phyloP scores from a whole-genome alignment of 2,888 invertebrate species.

The Pheosia tremula region DNA sequence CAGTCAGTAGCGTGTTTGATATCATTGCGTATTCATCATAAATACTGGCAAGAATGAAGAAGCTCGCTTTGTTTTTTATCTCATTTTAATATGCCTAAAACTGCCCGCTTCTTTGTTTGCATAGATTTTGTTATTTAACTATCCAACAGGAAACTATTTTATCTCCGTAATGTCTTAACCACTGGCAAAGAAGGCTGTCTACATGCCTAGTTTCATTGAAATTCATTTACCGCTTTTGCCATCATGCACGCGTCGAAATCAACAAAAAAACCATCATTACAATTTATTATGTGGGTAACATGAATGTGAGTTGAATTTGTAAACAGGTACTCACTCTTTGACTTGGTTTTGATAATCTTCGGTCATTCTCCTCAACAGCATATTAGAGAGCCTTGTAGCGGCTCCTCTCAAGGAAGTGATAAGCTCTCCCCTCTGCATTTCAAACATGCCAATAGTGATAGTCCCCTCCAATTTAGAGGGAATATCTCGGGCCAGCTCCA shows the following conservation, averaged over 20 bases:
- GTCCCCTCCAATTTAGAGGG: constrained; percentile 86
- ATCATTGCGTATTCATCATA: constrained; percentile 93
- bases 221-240: no score
- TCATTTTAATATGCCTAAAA: no score
- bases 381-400: constrained; percentile 88
- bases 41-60: constrained; percentile 78
- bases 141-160: no score
- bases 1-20: constrained; percentile 89
- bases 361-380: constrained; percentile 90
- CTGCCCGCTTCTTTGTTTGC: no score
- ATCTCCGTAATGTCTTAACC: no score
- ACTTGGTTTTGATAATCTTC: constrained; percentile 92
- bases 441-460: constrained; percentile 92
- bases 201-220: no score
- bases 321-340: constrained; percentile 85
- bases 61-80: neutral
- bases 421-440: constrained; percentile 92
- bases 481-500: constrained; percentile 86
- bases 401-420: constrained; percentile 88
- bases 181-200: no score
- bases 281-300: no score
- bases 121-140: no score
- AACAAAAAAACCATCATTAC: no score
- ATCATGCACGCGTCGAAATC: no score
- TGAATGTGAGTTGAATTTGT: no score